These are phyloP conservation scores for Agapetus fuscipes DNA, from an alignment of 2,888 invertebrate genomes.

Conservation along the genomic window DNA sequence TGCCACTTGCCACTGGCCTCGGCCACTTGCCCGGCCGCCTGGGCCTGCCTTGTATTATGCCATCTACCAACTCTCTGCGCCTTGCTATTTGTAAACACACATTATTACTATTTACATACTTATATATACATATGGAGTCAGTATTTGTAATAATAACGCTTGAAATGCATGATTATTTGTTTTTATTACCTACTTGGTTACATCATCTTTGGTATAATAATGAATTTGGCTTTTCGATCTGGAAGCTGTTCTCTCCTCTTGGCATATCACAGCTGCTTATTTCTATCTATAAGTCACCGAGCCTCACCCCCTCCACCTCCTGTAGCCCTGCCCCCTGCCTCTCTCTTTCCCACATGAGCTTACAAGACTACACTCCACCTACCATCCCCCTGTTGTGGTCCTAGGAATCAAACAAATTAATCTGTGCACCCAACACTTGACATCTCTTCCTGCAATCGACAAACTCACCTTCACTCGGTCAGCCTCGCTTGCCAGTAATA, in stretches of 20 bases:
- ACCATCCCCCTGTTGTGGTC: too few species aligned
- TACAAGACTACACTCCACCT: background rate
- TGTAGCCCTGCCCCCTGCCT: constrained; percentile 13
- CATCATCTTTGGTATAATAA: constrained; percentile 23
- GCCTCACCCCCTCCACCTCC: constrained; percentile 19
- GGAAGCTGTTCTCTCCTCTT: constrained; percentile 22
- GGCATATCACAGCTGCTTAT: constrained; percentile 22
- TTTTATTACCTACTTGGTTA: constrained; percentile 46
- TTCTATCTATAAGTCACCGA: constrained; percentile 15
- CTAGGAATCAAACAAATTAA: constrained; percentile 1
- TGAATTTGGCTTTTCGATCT: constrained; percentile 43
- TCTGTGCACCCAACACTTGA: constrained; percentile 6
- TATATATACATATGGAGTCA: constrained; percentile 45
- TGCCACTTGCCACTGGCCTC: background rate
- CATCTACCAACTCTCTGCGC: constrained; percentile 23
- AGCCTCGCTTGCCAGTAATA: too few species aligned
- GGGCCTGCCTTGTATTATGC: constrained; percentile 19
- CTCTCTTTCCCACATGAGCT: constrained; percentile 6
- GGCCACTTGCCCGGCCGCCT: constrained; percentile 4
- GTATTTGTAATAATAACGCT: constrained; percentile 81
- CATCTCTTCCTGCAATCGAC: background rate
- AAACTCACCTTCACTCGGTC: background rate
- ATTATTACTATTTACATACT: constrained; percentile 27
- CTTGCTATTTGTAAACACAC: constrained; percentile 37
- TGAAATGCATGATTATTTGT: constrained; percentile 80